These are phyloP conservation scores for Phymastichus coffea DNA, from an alignment of 1,140 invertebrate species.

Conservation along the genomic window DNA sequence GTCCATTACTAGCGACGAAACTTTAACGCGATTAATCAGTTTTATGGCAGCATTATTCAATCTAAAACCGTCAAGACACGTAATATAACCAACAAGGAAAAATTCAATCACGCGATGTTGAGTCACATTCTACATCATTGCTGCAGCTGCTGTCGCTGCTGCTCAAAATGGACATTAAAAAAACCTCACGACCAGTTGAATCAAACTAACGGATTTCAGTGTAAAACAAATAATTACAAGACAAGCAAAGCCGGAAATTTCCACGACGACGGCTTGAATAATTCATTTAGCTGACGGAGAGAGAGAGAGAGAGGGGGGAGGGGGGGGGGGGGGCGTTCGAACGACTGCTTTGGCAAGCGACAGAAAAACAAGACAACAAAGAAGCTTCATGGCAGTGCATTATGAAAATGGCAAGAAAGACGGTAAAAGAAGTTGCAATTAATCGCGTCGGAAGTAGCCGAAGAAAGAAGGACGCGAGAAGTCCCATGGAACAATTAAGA, in stretches of 20 bases:
- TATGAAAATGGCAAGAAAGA: not conserved
- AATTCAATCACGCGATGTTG: constrained; percentile 3
- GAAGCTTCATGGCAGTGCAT: not conserved
- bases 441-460: not conserved
- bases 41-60: constrained; percentile 7
- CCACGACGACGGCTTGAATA: too few species aligned
- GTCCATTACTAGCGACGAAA: not conserved
- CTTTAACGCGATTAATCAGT: not conserved
- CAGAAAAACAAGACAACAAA: not conserved
- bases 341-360: too few species aligned
- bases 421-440: constrained; percentile 10
- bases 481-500: too few species aligned
- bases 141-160: not conserved
- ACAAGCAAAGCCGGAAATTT: too few species aligned
- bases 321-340: too few species aligned
- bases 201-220: too few species aligned
- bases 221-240: too few species aligned
- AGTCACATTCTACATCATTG: too few species aligned
- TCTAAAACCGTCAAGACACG: not conserved
- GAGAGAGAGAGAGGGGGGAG: too few species aligned
- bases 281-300: too few species aligned
- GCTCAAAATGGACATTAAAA: too few species aligned
- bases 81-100: not conserved
- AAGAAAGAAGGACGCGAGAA: not conserved
- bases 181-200: too few species aligned